A percentile compares a stretch with the other conserved stretches of the same genome.
These are phyloP conservation scores for Rhombomys opimus DNA, from an alignment of 2,113 vertebrate species.

Conservation along the genomic window DNA sequence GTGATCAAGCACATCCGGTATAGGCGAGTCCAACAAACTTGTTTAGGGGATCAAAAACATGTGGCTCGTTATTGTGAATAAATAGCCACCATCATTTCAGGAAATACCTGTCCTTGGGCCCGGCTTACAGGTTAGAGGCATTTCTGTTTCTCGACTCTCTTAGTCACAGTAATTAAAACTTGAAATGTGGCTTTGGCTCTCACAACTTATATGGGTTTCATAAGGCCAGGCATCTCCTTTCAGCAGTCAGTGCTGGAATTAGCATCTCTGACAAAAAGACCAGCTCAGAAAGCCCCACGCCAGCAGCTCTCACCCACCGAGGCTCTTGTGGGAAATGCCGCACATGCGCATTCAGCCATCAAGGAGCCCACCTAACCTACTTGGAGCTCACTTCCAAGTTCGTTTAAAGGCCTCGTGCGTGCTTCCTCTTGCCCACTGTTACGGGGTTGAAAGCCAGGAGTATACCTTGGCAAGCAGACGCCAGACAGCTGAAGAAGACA, in stretches of 20 bases:
- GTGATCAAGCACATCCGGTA: neutral
- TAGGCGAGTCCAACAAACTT: neutral
- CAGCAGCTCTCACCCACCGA: neutral
- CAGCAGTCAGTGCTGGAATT: neutral
- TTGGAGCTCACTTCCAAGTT: conserved; percentile 73
- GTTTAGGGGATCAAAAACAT: neutral
- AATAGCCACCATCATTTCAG: neutral
- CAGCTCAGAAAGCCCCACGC: neutral
- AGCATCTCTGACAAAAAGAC: conserved; percentile 20
- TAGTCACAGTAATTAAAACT: neutral
- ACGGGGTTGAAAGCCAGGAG: conserved; percentile 19
- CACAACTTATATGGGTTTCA: conserved; percentile 75
- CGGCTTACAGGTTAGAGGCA: neutral
- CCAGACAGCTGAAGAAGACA: neutral
- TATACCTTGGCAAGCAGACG: neutral
- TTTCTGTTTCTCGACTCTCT: neutral
- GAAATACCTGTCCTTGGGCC: neutral
- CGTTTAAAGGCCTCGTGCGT: conserved; percentile 42
- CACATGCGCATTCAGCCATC: neutral
- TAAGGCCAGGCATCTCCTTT: conserved; percentile 73
- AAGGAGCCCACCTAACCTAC: conserved; percentile 75
- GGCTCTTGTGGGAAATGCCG: neutral
- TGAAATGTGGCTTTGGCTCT: neutral
- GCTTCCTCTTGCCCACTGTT: conserved; percentile 1
- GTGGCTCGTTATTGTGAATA: neutral